These are phyloP conservation scores for Sebastes variabilis DNA, from an alignment of 2,797 vertebrate species.

Conservation along the genomic window DNA sequence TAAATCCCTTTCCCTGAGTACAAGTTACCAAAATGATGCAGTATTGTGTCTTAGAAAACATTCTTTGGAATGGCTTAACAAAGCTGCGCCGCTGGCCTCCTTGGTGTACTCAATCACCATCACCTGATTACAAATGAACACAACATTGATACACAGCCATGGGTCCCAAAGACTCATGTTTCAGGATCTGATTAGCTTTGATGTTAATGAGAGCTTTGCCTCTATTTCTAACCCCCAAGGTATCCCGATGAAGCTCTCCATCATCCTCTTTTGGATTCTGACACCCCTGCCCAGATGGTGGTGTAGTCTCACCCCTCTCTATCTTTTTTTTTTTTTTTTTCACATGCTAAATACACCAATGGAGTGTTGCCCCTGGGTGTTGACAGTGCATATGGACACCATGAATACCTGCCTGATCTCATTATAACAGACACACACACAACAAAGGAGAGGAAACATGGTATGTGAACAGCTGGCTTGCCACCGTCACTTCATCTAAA, in stretches of 20 bases:
- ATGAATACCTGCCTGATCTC: slow-evolving; percentile 69
- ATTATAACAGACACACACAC: slow-evolving; percentile 52
- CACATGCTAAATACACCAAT: slow-evolving; percentile 59
- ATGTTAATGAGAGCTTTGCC: slow-evolving; percentile 69
- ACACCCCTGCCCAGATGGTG: slow-evolving; percentile 75
- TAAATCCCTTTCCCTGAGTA: background rate
- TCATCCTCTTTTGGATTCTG: slow-evolving; percentile 69
- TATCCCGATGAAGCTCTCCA: slow-evolving; percentile 64
- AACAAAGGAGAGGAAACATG: slow-evolving; percentile 39
- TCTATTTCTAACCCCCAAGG: slow-evolving; percentile 62
- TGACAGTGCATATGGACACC: slow-evolving; percentile 68
- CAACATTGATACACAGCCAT: slow-evolving; percentile 50
- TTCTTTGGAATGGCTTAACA: slow-evolving; percentile 15
- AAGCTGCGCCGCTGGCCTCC: slow-evolving; percentile 20
- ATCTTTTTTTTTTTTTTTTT: slow-evolving; percentile 29
- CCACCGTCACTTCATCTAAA: slow-evolving; percentile 40
- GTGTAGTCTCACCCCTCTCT: slow-evolving; percentile 54
- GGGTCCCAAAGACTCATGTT: slow-evolving; percentile 65
- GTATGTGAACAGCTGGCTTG: slow-evolving; percentile 60
- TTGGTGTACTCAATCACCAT: slow-evolving; percentile 46
- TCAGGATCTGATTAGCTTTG: slow-evolving; percentile 70
- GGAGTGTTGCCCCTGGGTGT: slow-evolving; percentile 59
- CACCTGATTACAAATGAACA: slow-evolving; percentile 65
- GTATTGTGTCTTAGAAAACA: slow-evolving; percentile 14
- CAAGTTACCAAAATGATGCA: slow-evolving; percentile 10